Evolutionary conservation across 1,140 invertebrate species (phyloP), one percentile per base, ranked within the genome.

Genomic region (Atta cephalotes): DNA sequence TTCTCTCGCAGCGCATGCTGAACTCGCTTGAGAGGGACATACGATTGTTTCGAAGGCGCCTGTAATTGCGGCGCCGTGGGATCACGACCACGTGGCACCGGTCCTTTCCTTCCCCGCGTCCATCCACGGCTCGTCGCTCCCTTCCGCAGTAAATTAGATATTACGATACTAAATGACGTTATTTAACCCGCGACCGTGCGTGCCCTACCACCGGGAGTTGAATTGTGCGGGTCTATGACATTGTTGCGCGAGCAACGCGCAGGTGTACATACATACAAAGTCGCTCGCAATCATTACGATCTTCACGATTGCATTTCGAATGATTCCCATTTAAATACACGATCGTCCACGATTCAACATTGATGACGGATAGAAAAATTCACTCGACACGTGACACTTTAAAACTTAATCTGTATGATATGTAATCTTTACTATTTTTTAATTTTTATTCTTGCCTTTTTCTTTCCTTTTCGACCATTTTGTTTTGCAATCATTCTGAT

Each of bases 81-180:
- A 92, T 91, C 68, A 81, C 87, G 53, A 82, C 90, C 91, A 92
- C 66, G 89, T 92, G 91, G 80, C 18, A 39, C 79, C n/a, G 21
- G 6, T 28, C 39, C 80, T 35, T 39, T 3, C 35, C 18, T 39
- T 68, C 5, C 49, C 86, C 35, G 35, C 25, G 5, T 39, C 74
- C 74, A 28, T 0, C 21, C n/a, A 7, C 25, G 21, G 14, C 66
- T 49, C 66, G 74, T 88, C 81, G 71, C 70, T 86, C 84, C 79
- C 28, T 77, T 90, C 80, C 76, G 81, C 80, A 65, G 84, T 65
- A 90, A 90, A 90, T 90, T 91, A 90, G 89, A 91, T 91, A 89
- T 91, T 91, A 89, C 85, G 85, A 89, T 90, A 91, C 84, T 85
- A 91, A 91, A 91, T 88, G 82, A 76, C 71, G 89, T 91, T 91